Percentiles rank a stretch among this genome's conserved stretches.
These are phyloP conservation scores for Drosophila sturtevanti DNA, from an alignment of 1,140 invertebrate genomes.

Conservation along the genomic window DNA sequence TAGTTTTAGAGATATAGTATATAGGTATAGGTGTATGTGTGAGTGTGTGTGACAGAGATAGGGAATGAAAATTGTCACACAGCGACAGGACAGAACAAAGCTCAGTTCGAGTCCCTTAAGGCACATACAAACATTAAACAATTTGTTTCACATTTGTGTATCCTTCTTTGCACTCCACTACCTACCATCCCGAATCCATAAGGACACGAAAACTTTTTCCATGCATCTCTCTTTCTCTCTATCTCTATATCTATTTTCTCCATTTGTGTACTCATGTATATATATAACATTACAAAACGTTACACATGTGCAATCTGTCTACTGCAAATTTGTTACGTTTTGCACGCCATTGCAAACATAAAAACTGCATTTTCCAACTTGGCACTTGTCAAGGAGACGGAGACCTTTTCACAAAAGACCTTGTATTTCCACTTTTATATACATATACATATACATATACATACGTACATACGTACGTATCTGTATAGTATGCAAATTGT, in stretches of 20 bases:
- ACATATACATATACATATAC: not conserved
- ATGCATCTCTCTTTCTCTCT: conserved; percentile 21
- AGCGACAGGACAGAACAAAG: conserved; percentile 19
- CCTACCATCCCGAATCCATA: too few species aligned
- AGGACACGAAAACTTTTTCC: conserved; percentile 47
- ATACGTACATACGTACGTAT: not conserved
- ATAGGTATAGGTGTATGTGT: too few species aligned
- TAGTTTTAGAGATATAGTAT: not conserved
- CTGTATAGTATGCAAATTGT: conserved; percentile 49
- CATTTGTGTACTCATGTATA: conserved; percentile 5
- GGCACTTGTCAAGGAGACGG: conserved; percentile 28
- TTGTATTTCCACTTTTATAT: not conserved
- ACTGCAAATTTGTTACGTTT: conserved; percentile 54
- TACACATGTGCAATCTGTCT: conserved; percentile 64
- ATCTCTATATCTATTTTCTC: conserved; percentile 11
- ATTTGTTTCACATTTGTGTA: conserved; percentile 60
- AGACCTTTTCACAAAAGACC: not conserved
- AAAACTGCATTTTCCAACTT: conserved; percentile 65
- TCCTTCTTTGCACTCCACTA: conserved; percentile 16
- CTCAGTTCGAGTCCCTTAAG: conserved; percentile 18
- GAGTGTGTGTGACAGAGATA: not conserved
- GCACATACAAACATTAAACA: conserved; percentile 55
- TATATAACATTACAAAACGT: conserved; percentile 55
- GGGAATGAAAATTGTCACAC: conserved; percentile 46
- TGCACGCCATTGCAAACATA: conserved; percentile 56